Percentiles rank a stretch among this genome's conserved stretches.
Evolutionary conservation across 23 tunicate species (phyloP).

Genomic region (Botrylloides violaceus): DNA sequence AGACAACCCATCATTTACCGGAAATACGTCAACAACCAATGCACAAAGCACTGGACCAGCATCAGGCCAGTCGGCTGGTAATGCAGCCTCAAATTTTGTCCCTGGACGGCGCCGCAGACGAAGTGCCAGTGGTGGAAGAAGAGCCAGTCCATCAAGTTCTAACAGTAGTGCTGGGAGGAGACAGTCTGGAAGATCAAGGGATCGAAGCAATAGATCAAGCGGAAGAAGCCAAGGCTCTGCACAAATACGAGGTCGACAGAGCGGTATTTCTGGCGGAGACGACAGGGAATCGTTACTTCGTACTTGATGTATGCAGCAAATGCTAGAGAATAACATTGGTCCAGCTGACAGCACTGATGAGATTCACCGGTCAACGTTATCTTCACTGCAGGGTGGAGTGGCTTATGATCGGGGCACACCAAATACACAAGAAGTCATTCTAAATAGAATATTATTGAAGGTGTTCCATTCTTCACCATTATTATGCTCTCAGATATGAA

Average conservation of each 20-base stretch:
- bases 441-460: too few relatives aligned
- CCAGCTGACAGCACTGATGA: too few relatives aligned
- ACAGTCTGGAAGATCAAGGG: neutral
- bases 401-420: too few relatives aligned
- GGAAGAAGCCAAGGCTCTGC: neutral
- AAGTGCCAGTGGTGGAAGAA: neutral
- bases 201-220: neutral
- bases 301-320: too few relatives aligned
- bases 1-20: neutral
- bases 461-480: too few relatives aligned
- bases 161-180: neutral
- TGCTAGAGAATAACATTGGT: too few relatives aligned
- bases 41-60: neutral
- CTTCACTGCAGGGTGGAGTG: too few relatives aligned
- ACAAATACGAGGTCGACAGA: neutral
- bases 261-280: neutral
- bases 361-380: too few relatives aligned
- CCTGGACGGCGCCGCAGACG: constrained; percentile 1
- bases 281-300: neutral
- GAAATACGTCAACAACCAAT: neutral
- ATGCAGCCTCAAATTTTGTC: neutral
- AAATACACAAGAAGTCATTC: too few relatives aligned
- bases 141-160: neutral
- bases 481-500: too few relatives aligned
- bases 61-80: neutral